Percentiles rank a stretch among this genome's conserved stretches.
Conservation (phyloP, 92 coral and sea anemone species). For the Galaxea fascicularis region DNA sequence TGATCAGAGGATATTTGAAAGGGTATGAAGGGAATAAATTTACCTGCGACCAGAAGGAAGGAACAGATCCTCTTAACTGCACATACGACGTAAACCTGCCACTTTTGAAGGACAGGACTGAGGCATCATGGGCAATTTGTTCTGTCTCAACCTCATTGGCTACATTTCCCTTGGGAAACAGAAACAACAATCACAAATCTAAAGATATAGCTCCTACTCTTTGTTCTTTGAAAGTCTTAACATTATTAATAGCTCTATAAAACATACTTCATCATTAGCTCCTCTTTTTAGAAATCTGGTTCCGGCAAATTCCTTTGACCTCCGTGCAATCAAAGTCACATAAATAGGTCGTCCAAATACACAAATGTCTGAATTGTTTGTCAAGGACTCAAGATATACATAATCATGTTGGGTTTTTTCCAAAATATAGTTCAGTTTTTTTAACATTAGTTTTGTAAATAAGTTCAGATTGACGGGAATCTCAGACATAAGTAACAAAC, state of each 20-base stretch:
- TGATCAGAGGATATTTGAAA: not conserved
- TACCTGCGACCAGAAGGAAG: constrained; percentile 99
- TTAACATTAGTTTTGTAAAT: too few relatives aligned
- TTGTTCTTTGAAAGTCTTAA: not conserved
- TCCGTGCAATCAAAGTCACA: constrained; percentile 93
- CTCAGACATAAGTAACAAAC: too few relatives aligned
- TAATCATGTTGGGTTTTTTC: not conserved
- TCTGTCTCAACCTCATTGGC: constrained; percentile 99
- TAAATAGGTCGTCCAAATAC: constrained; percentile 93
- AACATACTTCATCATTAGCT: constrained; percentile 90
- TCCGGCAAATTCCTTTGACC: constrained; percentile 98
- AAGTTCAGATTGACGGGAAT: too few relatives aligned
- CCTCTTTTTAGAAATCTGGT: constrained; percentile 98
- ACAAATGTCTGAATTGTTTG: constrained; percentile 77
- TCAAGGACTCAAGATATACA: not conserved
- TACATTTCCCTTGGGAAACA: constrained; percentile 82
- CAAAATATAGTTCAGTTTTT: not conserved
- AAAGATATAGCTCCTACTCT: not conserved
- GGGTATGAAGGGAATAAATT: not conserved
- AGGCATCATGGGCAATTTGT: constrained; percentile 96
- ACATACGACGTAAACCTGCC: constrained; percentile 93
- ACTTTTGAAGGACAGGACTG: constrained; percentile 86
- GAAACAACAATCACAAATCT: not conserved
- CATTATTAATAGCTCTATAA: not conserved
- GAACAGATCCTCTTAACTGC: constrained; percentile 97